Base-by-base conservation (phyloP, 2,888 invertebrate genomes). In the Dryomyza anilis region DNA sequence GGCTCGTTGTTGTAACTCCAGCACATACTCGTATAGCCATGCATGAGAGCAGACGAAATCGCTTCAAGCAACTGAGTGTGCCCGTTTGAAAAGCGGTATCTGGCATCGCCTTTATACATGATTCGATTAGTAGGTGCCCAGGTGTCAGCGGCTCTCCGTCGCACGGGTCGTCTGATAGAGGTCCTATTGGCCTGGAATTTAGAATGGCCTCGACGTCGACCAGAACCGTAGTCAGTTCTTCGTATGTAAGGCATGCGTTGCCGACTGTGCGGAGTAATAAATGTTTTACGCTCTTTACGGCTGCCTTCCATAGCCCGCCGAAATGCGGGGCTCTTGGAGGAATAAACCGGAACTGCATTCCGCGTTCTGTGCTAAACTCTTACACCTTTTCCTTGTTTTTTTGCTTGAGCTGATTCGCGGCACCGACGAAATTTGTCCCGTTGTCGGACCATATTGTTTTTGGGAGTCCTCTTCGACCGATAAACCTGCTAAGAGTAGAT, bases 161-260 rank as follows among this genome's bases (percentile, higher is more conserved):
- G 61, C 69, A 69, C 7, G 70, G 69, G 55, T 70, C 66, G 2
- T 64, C 36, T 7, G 65, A 64, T 14, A 66, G 19, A 12, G 71
- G 66, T 1, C 67, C 60, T 5, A 72, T 63, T 7, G 72, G 71
- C n/a, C 70, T 52, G 8, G 72, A 72, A 27, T 73, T 72, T 12
- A 73, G 61, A 52, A 71, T 66, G 1, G 68, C 67, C 50, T 57
- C 57, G 25, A 46, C 46, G 3, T 46, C 46, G 19, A 46, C 21
- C 21, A 46, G 46, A n/a, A 46, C 46, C 21, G 46, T 46, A 21
- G 12, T 12, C 21, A 46, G 46, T 19, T 46, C 46, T 21, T 46
- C 46, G 46, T 12, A 19, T 16, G 46, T 21, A 12, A 46, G 23
- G 19, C 16, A 21, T 19, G 46, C 46, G 46, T 46, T 46, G 19